Evolutionary conservation across 2,113 vertebrate genomes (phyloP), one percentile per base, ranked within the genome.

Genomic region (Nasalis larvatus): DNA sequence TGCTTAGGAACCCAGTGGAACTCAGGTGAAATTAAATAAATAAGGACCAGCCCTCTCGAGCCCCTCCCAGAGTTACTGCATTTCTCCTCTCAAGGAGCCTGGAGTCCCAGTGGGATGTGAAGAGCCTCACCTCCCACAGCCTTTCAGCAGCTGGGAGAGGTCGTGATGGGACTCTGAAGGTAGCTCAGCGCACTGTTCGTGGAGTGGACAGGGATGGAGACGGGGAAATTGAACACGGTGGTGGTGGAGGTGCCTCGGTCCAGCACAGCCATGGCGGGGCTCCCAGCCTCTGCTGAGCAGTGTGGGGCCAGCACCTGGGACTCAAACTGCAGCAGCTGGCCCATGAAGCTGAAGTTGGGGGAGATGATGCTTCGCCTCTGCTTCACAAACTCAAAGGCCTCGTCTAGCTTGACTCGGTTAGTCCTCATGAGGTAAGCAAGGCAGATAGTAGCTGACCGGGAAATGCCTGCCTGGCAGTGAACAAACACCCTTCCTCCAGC

Each of bases 311-410:
- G 99, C 45, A 99, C 99, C 97, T 99, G 99, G 0, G 99, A 99
- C 98, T 99, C 99, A 0, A 99, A 99, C 98, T 99, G 99, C 42
- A 99, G 99, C 86, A 99, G 99, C 98, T 99, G 99, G 52, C 99
- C 99, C 99, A 99, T 99, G 99, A 99, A 99, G 99, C 99, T 99
- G 98, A 99, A 99, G 98, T 99, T 99, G 0, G 99, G 99, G 8
- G 99, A 99, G 98, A 99, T 99, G 98, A 99, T 99, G 98, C 99
- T 99, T 88, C 99, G 99, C 2, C 99, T 99, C 98, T 99, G 99
- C 98, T 99, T 99, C 97, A 99, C 99, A 45, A 99, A 99, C 98
- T 99, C 99, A 77, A 99, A 99, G 89, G 99, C 99, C 98, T 99
- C 99, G 2, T 99, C 99, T 96, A 99, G 99, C 98, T 99, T 99